These are phyloP conservation scores for Lates japonicus DNA, from an alignment of 2,797 vertebrate genomes.

Conservation along the genomic window DNA sequence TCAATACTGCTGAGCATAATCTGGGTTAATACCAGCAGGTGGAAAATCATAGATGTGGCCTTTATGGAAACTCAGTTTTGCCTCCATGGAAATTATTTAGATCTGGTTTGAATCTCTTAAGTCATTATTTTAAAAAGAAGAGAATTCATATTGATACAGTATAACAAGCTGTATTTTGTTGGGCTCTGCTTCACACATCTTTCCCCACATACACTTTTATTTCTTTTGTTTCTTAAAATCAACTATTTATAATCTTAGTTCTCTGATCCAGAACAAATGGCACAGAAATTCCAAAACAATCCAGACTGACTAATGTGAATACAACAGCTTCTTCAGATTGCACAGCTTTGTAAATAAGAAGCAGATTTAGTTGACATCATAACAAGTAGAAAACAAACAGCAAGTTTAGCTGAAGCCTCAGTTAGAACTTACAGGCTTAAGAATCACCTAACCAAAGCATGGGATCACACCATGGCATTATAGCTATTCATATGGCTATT, in stretches of 20 bases:
- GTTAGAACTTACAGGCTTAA: constrained; percentile 22
- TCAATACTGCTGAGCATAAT: constrained; percentile 42
- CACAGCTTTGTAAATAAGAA: constrained; percentile 25
- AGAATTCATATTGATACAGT: constrained; percentile 4
- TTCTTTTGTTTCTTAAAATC: constrained; percentile 29
- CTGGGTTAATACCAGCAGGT: constrained; percentile 23
- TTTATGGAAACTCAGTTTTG: constrained; percentile 19
- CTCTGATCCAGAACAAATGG: constrained; percentile 9
- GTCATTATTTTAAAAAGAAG: not conserved
- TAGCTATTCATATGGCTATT: constrained; percentile 40
- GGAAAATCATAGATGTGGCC: not conserved
- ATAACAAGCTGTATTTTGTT: constrained; percentile 13
- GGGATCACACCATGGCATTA: constrained; percentile 54
- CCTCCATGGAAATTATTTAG: not conserved
- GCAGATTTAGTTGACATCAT: constrained; percentile 14
- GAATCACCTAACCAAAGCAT: constrained; percentile 37
- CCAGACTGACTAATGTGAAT: constrained; percentile 3
- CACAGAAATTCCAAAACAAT: constrained; percentile 1
- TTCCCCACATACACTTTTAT: not conserved
- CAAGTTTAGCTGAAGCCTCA: constrained; percentile 22
- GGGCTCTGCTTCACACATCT: constrained; percentile 11
- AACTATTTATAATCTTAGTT: not conserved
- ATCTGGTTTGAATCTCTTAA: constrained; percentile 16
- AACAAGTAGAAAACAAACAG: not conserved
- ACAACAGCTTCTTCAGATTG: constrained; percentile 14